phyloP scores from a whole-genome alignment of 2,888 invertebrate species.

The Timema cristinae region DNA sequence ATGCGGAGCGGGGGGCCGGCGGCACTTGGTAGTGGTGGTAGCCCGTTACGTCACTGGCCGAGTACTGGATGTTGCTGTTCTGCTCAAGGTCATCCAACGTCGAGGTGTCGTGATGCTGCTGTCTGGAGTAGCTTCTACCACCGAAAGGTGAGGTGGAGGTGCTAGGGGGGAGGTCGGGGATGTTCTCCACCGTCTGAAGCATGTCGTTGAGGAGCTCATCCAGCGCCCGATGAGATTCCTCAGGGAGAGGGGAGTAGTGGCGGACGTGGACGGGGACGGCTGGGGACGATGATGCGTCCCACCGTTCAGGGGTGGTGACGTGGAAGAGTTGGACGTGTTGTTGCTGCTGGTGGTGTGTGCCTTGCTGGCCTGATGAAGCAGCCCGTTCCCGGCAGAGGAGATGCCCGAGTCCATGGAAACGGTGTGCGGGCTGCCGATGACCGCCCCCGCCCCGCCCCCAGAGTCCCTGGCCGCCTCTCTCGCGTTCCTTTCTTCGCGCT shows the following conservation, averaged over 20 bases:
- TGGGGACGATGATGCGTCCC: not conserved
- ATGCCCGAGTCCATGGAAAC: conserved; percentile 91
- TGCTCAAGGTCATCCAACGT: conserved; percentile 25
- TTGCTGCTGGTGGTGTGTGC: conserved; percentile 46
- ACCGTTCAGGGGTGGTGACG: conserved; percentile 29
- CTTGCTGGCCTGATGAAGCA: conserved; percentile 16
- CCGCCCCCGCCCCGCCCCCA: conserved; percentile 42
- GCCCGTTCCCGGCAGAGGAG: conserved; percentile 63
- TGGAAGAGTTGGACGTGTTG: conserved; percentile 46
- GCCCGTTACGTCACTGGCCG: not conserved
- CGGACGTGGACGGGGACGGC: not conserved
- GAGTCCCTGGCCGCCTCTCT: conserved; percentile 40
- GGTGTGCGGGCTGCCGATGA: conserved; percentile 68
- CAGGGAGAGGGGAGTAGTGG: conserved; percentile 41
- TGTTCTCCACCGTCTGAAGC: conserved; percentile 82
- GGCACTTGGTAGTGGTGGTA: conserved; percentile 2
- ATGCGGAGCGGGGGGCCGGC: not conserved
- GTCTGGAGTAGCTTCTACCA: conserved; percentile 1
- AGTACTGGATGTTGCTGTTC: conserved; percentile 15
- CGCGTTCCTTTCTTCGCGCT: conserved; percentile 18
- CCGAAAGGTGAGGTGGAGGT: conserved; percentile 23
- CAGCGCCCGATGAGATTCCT: conserved; percentile 64
- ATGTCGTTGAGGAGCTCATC: conserved; percentile 82
- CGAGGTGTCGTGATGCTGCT: conserved; percentile 17
- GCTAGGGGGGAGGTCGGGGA: conserved; percentile 51